Conservation (phyloP, 1,140 invertebrate species). For the Anastatus disparis region DNA sequence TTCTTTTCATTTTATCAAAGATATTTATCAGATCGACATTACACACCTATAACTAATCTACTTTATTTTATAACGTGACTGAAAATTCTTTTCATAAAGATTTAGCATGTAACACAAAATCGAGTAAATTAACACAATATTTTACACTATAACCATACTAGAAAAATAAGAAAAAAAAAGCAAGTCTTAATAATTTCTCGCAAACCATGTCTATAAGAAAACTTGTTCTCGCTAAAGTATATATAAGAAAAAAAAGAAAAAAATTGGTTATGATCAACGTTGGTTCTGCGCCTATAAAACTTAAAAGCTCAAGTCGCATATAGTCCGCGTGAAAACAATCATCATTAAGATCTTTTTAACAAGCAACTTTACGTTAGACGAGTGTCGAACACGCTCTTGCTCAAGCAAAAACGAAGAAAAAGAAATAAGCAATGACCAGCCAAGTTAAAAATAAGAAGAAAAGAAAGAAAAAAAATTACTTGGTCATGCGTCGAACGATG, state of each 20-base stretch:
- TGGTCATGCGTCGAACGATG: conserved; percentile 6
- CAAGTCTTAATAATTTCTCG: not conserved
- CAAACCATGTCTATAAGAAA: not conserved
- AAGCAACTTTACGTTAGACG: not conserved
- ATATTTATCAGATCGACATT: no score
- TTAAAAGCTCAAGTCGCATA: not conserved
- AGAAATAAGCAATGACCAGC: not conserved
- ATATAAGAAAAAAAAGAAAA: no score
- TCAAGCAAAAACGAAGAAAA: not conserved
- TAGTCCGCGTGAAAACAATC: not conserved
- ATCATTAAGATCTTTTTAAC: not conserved
- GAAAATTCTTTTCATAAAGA: no score
- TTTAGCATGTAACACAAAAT: no score
- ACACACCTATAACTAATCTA: no score
- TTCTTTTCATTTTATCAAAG: no score
- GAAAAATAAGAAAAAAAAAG: no score
- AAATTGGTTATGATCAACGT: no score
- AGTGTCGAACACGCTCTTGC: not conserved
- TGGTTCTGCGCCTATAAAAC: no score
- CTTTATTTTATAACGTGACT: no score
- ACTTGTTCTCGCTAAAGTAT: not conserved
- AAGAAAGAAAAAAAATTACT: no score
- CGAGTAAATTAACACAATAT: no score
- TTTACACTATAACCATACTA: not conserved
- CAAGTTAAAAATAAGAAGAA: not conserved